These are phyloP conservation scores for Macrochelys suwanniensis DNA, from an alignment of 2,797 vertebrate genomes.

Conservation along the genomic window DNA sequence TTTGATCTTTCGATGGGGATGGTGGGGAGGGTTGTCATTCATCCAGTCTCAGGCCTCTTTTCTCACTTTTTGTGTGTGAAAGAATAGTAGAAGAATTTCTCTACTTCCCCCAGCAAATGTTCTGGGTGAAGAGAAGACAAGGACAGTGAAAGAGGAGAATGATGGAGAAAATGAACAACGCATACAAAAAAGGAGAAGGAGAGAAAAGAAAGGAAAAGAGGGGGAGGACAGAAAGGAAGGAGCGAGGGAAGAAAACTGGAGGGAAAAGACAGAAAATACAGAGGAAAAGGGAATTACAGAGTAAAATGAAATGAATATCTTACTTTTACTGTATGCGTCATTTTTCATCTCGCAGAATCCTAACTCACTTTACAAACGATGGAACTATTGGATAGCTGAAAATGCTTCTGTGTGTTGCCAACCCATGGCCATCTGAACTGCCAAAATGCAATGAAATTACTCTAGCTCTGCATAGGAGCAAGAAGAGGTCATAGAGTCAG, in stretches of 20 bases:
- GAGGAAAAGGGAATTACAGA: not conserved
- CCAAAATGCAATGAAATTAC: not conserved
- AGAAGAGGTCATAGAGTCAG: not conserved
- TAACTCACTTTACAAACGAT: not conserved
- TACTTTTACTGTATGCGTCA: accelerated
- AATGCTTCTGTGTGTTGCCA: not conserved
- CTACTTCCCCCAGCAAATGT: not conserved
- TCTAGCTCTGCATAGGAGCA: accelerated
- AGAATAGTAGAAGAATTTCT: not conserved
- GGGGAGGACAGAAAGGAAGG: not conserved
- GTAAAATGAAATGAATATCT: not conserved
- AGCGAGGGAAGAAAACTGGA: not conserved
- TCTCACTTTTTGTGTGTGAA: not conserved
- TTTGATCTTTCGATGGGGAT: not conserved
- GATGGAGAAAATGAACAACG: not conserved
- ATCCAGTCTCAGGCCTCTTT: not conserved
- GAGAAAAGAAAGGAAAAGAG: not conserved
- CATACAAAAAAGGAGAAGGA: not conserved
- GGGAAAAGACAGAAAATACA: not conserved
- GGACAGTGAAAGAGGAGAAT: accelerated
- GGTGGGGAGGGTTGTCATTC: not conserved
- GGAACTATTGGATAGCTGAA: not conserved
- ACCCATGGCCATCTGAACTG: not conserved
- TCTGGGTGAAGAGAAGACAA: not conserved
- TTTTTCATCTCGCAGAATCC: not conserved